These are phyloP conservation scores for Perithous albicinctus DNA, from an alignment of 2,888 invertebrate species.

Conservation along the genomic window DNA sequence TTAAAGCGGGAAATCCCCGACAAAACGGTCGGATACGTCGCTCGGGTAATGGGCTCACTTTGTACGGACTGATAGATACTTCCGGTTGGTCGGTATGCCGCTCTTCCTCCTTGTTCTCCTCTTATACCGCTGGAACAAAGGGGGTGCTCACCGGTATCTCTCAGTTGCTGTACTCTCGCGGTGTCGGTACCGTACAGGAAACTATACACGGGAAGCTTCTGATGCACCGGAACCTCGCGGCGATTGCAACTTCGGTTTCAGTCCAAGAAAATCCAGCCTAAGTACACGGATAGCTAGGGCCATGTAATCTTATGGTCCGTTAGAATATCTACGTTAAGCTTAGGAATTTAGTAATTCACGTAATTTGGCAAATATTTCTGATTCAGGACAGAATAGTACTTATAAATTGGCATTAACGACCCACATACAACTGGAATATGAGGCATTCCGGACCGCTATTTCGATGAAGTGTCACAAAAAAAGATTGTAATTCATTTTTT, in stretches of 20 bases:
- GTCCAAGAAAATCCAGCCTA: neutral
- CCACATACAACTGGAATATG: too few relatives aligned
- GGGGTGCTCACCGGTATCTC: conserved; percentile 52
- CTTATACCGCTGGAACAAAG: conserved; percentile 56
- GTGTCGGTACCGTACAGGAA: conserved; percentile 34
- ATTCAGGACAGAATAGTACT: too few relatives aligned
- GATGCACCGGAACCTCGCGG: conserved; percentile 44
- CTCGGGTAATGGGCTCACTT: conserved; percentile 71
- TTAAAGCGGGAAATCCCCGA: conserved; percentile 70
- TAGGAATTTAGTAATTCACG: neutral
- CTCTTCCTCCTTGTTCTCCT: conserved; percentile 17
- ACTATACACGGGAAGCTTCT: conserved; percentile 23
- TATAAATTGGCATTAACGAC: too few relatives aligned
- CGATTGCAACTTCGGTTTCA: neutral
- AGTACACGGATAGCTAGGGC: neutral
- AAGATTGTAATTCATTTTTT: too few relatives aligned
- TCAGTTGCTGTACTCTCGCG: conserved; percentile 15
- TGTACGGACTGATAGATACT: conserved; percentile 73
- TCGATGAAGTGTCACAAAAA: too few relatives aligned
- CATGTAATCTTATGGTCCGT: neutral
- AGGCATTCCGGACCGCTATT: too few relatives aligned
- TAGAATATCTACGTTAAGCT: neutral
- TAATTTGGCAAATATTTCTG: neutral
- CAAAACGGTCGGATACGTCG: conserved; percentile 72
- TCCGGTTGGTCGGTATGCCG: conserved; percentile 67